phyloP scores from a whole-genome alignment of 1,140 invertebrate species.

The Protaetia brevitarsis region DNA sequence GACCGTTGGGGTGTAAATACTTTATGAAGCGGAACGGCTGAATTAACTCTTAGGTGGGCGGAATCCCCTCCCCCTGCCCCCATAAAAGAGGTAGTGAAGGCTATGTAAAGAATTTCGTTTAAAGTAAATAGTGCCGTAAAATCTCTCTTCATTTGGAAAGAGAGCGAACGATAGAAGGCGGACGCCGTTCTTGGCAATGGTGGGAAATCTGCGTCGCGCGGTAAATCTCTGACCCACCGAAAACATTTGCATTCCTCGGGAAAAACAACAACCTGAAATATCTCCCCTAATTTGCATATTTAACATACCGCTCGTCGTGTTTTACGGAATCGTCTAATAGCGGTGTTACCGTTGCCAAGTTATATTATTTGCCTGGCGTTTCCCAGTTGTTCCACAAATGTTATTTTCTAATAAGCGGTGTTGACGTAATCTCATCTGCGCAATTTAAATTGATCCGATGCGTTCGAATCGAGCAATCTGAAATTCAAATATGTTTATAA shows the following conservation, averaged over 20 bases:
- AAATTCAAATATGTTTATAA: no score
- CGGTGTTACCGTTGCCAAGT: not conserved
- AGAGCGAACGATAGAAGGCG: not conserved
- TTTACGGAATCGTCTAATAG: not conserved
- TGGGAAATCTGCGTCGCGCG: not conserved
- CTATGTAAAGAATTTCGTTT: conserved; percentile 12
- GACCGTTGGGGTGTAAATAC: not conserved
- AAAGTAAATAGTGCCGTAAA: conserved; percentile 6
- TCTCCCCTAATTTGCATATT: conserved; percentile 15
- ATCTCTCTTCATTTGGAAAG: not conserved
- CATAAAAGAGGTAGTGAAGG: not conserved
- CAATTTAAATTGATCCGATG: no score
- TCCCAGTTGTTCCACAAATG: no score
- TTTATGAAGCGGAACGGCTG: conserved; percentile 1
- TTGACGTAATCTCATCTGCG: no score
- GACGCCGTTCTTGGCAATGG: not conserved
- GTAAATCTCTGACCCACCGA: no score
- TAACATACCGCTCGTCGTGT: not conserved
- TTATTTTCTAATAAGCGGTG: no score
- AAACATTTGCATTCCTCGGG: not conserved
- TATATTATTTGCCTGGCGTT: no score
- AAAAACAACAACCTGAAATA: conserved; percentile 10
- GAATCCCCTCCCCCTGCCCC: not conserved
- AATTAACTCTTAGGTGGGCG: not conserved
- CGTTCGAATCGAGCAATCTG: no score